A percentile compares a stretch with the other conserved stretches of the same genome.
Conservation (phyloP, 1,140 invertebrate genomes). For the Himalopsyche phryganea region DNA sequence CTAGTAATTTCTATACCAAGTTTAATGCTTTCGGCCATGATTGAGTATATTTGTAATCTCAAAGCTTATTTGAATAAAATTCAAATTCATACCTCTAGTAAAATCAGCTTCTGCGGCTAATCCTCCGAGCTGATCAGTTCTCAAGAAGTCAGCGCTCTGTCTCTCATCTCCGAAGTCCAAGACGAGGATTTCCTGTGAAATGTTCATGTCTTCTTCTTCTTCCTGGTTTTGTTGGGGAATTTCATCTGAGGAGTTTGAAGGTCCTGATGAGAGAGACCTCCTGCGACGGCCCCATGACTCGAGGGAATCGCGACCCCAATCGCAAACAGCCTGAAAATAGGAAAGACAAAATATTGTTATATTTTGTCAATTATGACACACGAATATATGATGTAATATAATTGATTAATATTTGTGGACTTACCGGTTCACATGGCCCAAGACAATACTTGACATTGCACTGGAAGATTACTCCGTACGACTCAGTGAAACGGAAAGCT, state of each 20-base stretch:
- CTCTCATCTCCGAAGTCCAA: constrained; percentile 84
- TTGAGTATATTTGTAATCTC: no score
- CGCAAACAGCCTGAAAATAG: constrained; percentile 70
- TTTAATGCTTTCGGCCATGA: no score
- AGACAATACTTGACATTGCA: constrained; percentile 96
- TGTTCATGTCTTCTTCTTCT: constrained; percentile 84
- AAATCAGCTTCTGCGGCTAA: constrained; percentile 68
- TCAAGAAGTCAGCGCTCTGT: constrained; percentile 75
- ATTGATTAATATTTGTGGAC: constrained; percentile 34
- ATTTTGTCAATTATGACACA: no score
- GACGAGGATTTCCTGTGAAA: constrained; percentile 90
- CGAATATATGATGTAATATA: no score
- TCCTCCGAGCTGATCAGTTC: constrained; percentile 61
- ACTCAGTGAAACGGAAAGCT: constrained; percentile 93
- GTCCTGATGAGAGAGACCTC: constrained; percentile 61
- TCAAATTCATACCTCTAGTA: constrained; percentile 61
- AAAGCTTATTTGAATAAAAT: no score
- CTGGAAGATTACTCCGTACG: constrained; percentile 95
- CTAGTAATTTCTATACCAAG: no score
- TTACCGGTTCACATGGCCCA: constrained; percentile 89
- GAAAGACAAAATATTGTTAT: background rate
- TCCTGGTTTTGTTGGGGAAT: constrained; percentile 49
- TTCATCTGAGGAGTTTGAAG: constrained; percentile 37
- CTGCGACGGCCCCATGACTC: constrained; percentile 87
- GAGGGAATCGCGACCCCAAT: constrained; percentile 81